Evolutionary conservation across 2,797 vertebrate species (phyloP), one percentile per base, ranked within the genome.

Genomic region (Poecilia gillii): DNA sequence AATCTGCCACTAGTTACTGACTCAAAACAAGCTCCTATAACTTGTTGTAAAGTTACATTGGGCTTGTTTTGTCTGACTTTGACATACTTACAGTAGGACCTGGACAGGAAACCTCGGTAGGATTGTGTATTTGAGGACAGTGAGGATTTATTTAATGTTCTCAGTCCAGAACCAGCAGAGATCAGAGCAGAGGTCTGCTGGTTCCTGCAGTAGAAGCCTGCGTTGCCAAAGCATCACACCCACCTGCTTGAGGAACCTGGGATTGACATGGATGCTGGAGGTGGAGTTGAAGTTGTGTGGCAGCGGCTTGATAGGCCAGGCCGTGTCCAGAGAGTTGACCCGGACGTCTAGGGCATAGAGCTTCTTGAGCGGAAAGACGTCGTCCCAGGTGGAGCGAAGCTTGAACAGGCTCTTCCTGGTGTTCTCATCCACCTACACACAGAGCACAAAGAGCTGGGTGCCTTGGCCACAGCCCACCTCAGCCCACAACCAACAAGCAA

Each of bases 321-420:
- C 99, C 87, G 98, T 97, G 96, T 99, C 99, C 95, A 97, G 72
- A 0, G 97, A 96, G 95, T 99, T 99, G 91, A 99, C 98, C 94
- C 96, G 96, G 75, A 98, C 97, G 87, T 99, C 99, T 90, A 99
- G 95, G 62, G 97, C 97, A 88, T 98, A 99, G 14, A 99, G 96
- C 91, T 98, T 99, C 96, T 98, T 99, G 91, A 97, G 95, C 33
- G 98, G 97, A 86, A 99, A 99, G 91, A 99, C 98, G 12, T 99
- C 98, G 88, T 99, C 98, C 99, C 99, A 99, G 43, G 99, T 99
- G 25, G 98, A 99, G 77, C 99, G 97, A 84, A 99, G 96, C 91
- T 99, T 99, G 97, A 98, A 99, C 93, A 99, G 97, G 96, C 97
- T 98, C 97, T 99, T 99, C 91, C 98, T 97, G 92, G 97, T 99